Base-by-base conservation (phyloP, 2,888 invertebrate species). In the Entomobrya proxima region DNA sequence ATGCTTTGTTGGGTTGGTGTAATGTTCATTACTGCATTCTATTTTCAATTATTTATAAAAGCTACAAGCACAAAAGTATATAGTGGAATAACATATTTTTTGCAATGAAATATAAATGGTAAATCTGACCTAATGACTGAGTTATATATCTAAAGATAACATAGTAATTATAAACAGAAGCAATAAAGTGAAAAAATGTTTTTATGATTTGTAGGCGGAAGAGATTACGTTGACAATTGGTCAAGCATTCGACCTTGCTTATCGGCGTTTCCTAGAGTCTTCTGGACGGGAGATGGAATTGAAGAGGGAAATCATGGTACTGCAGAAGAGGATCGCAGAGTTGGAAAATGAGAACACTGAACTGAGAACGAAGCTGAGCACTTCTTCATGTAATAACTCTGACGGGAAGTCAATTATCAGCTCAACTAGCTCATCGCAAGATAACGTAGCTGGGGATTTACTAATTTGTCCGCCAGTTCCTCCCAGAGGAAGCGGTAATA, bases 161-260 rank as follows among this genome's bases (percentile, higher is more conserved):
- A n/a, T n/a, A n/a, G n/a, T n/a, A n/a, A n/a, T n/a, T n/a, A n/a
- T n/a, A n/a, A n/a, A n/a, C n/a, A n/a, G n/a, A n/a, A n/a, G n/a
- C n/a, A n/a, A n/a, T n/a, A n/a, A n/a, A n/a, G 6, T 55, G 1
- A 55, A 55, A 9, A n/a, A 9, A 32, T 44, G 69, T 47, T 86
- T 61, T 44, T 74, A 44, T 69, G 24, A 2, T 44, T 82, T 88
- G 11, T 87, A 93, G 93, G 98, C 98, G 0, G 98, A 98, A 91
- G 98, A 99, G 92, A 98, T 99, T 88, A 99, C 98, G 55, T 93
- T 99, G 88, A 99, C 98, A 13, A 98, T 99, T 90, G 99, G 99
- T 11, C 98, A 99, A 92, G 98, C 99, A 0, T 99, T 99, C 92
- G 98, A 99, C 93, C 93, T 99, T 91, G 99, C 98, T 37, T 99